A percentile compares a stretch with the other conserved stretches of the same genome.
These are phyloP conservation scores for zebrafish (Danio rerio) DNA, from an alignment of 2,113 vertebrate species.

Conservation along the genomic window DNA sequence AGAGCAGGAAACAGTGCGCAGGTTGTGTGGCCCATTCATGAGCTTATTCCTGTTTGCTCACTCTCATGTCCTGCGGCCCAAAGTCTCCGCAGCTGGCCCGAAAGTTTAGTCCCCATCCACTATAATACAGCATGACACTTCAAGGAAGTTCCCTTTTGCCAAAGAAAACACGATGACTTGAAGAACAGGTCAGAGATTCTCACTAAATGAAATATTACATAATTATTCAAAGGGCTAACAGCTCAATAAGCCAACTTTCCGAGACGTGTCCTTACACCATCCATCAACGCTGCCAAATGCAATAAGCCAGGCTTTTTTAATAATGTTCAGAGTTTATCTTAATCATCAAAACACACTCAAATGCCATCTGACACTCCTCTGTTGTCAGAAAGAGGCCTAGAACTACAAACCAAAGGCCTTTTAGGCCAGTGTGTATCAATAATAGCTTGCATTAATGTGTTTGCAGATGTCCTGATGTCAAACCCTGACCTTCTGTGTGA, in stretches of 20 bases:
- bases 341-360: slow-evolving; percentile 4
- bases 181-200: slow-evolving; percentile 13
- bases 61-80: neutral
- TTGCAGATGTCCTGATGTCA: slow-evolving; percentile 12
- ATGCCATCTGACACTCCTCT: neutral
- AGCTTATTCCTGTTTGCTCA: slow-evolving; percentile 18
- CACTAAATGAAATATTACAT: slow-evolving; percentile 3
- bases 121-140: neutral
- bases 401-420: slow-evolving; percentile 2
- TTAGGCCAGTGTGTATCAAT: neutral
- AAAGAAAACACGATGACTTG: slow-evolving; percentile 42
- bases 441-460: slow-evolving; percentile 5
- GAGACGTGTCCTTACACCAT: slow-evolving; percentile 26
- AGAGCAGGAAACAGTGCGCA: slow-evolving; percentile 37
- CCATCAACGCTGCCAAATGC: slow-evolving; percentile 15
- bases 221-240: slow-evolving; percentile 19
- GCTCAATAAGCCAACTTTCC: slow-evolving; percentile 1
- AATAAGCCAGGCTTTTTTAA: neutral
- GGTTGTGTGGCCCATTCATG: slow-evolving; percentile 38
- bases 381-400: neutral
- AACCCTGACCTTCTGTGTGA: slow-evolving; percentile 3
- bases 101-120: neutral
- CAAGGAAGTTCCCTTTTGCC: slow-evolving; percentile 15
- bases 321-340: slow-evolving; percentile 14
- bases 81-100: slow-evolving; percentile 22